Evolutionary conservation across 2,797 vertebrate genomes (phyloP).

Genomic region (Pantherophis vulpinus): DNA sequence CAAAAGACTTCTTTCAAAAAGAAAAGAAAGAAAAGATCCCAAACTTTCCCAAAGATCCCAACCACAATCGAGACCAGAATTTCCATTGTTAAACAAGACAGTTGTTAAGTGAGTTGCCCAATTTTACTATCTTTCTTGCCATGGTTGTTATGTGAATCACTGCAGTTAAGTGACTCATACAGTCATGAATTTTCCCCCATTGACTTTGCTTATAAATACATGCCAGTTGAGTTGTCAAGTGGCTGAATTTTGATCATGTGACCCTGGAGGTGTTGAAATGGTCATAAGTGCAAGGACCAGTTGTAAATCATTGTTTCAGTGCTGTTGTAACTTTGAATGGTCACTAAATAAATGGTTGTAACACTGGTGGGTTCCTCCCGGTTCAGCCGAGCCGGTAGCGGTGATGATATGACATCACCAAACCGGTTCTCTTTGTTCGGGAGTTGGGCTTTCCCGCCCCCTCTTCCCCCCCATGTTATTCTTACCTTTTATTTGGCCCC

Average conservation of each 20-base stretch:
- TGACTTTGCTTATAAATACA: not conserved
- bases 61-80: not conserved
- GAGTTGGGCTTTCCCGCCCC: no score
- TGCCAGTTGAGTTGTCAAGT: not conserved
- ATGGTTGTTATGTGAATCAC: not conserved
- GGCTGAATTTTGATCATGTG: not conserved
- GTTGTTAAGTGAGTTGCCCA: not conserved
- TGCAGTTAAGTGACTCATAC: not conserved
- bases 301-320: not conserved
- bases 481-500: no score
- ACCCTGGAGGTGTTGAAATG: not conserved
- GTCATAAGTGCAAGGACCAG: not conserved
- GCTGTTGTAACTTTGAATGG: not conserved
- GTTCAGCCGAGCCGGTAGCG: no score
- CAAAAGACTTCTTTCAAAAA: slow-evolving; percentile 47
- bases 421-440: no score
- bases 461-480: no score
- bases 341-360: not conserved
- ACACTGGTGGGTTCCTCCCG: no score
- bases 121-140: not conserved
- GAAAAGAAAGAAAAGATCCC: no score
- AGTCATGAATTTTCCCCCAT: not conserved
- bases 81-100: not conserved
- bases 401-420: no score
- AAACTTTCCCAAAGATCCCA: not conserved